Evolutionary conservation across 2,888 invertebrate species (phyloP), one percentile per base, ranked within the genome.

Genomic region (Microctonus aethiopoides): DNA sequence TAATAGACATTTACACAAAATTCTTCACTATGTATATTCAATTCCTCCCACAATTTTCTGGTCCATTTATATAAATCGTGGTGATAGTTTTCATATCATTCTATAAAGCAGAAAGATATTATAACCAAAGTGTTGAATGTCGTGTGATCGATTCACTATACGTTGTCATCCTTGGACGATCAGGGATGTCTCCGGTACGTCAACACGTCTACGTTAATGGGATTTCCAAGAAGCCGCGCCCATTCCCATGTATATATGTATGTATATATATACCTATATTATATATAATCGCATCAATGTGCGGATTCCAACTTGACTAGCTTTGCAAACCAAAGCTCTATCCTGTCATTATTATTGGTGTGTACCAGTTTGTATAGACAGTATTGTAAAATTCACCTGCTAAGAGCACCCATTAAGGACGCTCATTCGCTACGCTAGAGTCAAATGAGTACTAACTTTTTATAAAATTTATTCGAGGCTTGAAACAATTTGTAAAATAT

Each of bases 81-180:
- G n/a, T 46, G 46, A 46, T 46, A 46, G 16, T 46, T 46, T 46
- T 20, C 7, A 46, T 16, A n/a, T 13, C 4, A 39, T n/a, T n/a
- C 2, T 4, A 2, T 10, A 10, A 10, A 39, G 39, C 13, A 4
- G 20, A 16, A 20, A 46, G 3, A n/a, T n/a, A n/a, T n/a, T 1
- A n/a, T 9, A 6, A 46, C 16, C 46, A 20, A 46, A 7, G 16
- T 6, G 3, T 16, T 22, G 16, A 24, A 5, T 22, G 16, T 24
- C 2, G 39, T 11, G 32, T 26, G 34, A 59, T 67, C 67, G 60
- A 67, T 67, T 51, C n/a, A 67, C 60, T 34, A 22, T 34, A 22
- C 22, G 52, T 5, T 20, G 16, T 11, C 6, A 20, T 39, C 13
- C 24, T 60, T 9, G n/a, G 20, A 34, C 54, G 57, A 57, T 57